Conservation (phyloP, 2,113 vertebrate species). For the Clarias macrocephalus region DNA sequence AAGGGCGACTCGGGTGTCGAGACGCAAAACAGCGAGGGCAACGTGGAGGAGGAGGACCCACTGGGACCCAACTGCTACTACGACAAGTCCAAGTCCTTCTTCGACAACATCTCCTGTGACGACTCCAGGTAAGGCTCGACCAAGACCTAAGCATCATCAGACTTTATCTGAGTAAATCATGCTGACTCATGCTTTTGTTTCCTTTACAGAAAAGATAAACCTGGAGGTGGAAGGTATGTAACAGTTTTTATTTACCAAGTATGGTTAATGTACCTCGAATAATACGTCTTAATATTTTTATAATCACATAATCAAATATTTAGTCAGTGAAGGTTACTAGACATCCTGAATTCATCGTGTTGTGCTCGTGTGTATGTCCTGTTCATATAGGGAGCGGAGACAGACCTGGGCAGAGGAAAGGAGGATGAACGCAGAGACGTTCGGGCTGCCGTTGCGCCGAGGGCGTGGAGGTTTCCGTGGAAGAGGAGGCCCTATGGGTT, state of each 20-base stretch:
- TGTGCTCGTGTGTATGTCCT: neutral
- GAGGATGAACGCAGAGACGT: constrained; percentile 92
- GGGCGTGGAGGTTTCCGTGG: constrained; percentile 88
- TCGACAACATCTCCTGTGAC: constrained; percentile 97
- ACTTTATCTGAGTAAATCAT: neutral
- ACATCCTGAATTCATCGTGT: too few relatives aligned
- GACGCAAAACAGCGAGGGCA: constrained; percentile 85
- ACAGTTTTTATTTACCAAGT: neutral
- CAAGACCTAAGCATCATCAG: neutral
- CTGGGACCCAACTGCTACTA: constrained; percentile 88
- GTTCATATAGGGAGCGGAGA: constrained; percentile 82
- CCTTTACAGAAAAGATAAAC: constrained; percentile 59
- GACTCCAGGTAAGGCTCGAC: constrained; percentile 79
- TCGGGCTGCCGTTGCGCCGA: constrained; percentile 89
- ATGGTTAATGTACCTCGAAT: neutral
- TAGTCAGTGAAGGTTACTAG: neutral
- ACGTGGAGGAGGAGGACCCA: constrained; percentile 86
- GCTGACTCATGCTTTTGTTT: neutral
- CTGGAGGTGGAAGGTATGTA: constrained; percentile 61
- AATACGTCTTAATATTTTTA: neutral
- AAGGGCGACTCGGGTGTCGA: constrained; percentile 85
- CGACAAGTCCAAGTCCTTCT: constrained; percentile 98
- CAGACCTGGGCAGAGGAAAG: constrained; percentile 96
- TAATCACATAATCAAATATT: neutral
- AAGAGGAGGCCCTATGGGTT: constrained; percentile 84